Conservation (phyloP, 2,888 invertebrate genomes). For the Tipula confusa region DNA sequence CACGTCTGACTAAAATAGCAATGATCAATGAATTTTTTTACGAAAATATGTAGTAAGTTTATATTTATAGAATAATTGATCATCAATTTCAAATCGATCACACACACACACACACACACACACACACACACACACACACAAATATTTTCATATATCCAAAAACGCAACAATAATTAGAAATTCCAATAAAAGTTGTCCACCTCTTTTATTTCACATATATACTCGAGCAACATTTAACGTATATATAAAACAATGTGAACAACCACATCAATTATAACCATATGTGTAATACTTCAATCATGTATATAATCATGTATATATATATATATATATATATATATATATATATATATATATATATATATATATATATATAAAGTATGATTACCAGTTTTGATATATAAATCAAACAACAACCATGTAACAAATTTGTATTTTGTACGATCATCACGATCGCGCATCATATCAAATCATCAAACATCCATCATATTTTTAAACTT, state of each 20-base stretch:
- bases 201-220: background rate
- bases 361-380: background rate
- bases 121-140: background rate
- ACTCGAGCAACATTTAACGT: background rate
- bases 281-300: background rate
- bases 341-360: background rate
- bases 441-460: conserved; percentile 3
- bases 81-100: conserved; percentile 3
- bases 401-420: background rate
- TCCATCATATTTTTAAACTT: background rate
- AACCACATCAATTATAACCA: background rate
- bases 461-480: background rate
- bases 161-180: background rate
- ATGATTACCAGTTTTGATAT: background rate
- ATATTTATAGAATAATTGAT: background rate
- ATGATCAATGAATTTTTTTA: background rate
- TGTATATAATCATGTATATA: background rate
- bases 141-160: background rate
- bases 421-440: background rate
- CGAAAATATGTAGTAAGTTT: background rate
- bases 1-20: background rate
- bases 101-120: background rate
- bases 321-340: background rate
- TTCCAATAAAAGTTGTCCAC: background rate
- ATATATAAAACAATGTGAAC: background rate